Percentiles rank a stretch among this genome's conserved stretches.
phyloP scores from a whole-genome alignment of 2,797 vertebrate genomes.

The Nyctibius grandis region DNA sequence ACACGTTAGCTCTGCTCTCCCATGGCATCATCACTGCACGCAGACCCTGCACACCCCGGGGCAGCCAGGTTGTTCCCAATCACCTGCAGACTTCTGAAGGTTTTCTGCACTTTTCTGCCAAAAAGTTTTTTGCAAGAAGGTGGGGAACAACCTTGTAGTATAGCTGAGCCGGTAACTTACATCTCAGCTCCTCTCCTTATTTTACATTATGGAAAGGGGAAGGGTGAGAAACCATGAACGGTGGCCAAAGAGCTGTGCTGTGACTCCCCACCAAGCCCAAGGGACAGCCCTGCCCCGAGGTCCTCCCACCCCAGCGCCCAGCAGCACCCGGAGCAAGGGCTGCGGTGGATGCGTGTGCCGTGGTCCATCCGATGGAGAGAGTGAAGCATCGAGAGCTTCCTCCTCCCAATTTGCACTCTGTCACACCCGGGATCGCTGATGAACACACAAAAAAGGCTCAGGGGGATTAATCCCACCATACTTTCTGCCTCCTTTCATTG shows the following conservation, averaged over 20 bases:
- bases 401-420: background rate
- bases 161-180: background rate
- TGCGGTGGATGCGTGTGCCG: accelerated
- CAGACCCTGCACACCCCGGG: background rate
- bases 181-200: background rate
- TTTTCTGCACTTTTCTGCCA: background rate
- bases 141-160: background rate
- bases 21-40: no score
- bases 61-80: background rate
- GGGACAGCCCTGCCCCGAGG: background rate
- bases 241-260: background rate
- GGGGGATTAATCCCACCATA: background rate
- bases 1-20: no score
- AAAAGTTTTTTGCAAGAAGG: background rate
- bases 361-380: background rate
- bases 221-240: background rate
- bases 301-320: background rate
- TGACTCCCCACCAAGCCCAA: no score
- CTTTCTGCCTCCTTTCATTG: background rate
- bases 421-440: background rate
- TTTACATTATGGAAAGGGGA: background rate
- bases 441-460: background rate
- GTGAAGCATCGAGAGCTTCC: background rate
- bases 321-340: accelerated
- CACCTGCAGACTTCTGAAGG: background rate